Evolutionary conservation across 2,797 vertebrate genomes (phyloP).

Genomic region (Phoebastria nigripes): DNA sequence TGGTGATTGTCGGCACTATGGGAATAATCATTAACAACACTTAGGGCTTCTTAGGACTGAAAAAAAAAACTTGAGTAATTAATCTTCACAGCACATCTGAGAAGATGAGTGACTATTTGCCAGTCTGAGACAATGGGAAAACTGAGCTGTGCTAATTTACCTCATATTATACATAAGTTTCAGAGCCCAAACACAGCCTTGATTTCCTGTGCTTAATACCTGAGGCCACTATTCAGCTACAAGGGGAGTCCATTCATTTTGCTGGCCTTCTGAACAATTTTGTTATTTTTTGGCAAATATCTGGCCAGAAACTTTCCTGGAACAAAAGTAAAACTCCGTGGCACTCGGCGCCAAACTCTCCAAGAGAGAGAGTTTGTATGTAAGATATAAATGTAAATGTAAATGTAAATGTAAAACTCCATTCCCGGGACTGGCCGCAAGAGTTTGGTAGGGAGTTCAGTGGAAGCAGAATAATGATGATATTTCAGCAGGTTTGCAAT

Average conservation of each 20-base stretch:
- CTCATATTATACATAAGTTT: not conserved
- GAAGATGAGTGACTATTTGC: not conserved
- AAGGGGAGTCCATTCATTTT: not conserved
- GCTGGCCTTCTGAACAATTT: not conserved
- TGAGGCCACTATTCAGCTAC: not conserved
- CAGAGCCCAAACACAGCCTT: not conserved
- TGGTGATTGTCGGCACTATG: not conserved
- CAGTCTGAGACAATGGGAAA: not conserved
- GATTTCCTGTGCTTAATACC: not conserved
- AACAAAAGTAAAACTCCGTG: not conserved
- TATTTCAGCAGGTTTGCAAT: not conserved
- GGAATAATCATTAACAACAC: not conserved
- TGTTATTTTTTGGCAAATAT: not conserved
- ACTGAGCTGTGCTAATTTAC: not conserved
- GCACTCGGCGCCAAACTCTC: no score
- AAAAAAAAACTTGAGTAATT: not conserved
- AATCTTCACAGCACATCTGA: not conserved
- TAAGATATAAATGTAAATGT: no score
- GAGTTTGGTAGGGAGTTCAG: not conserved
- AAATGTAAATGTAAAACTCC: no score
- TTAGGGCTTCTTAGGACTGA: not conserved
- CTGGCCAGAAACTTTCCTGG: not conserved
- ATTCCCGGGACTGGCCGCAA: not conserved
- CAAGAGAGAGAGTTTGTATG: no score
- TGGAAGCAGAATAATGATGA: not conserved